Conservation (phyloP, 1,140 invertebrate species). For the Aphelenchoides avenae region DNA sequence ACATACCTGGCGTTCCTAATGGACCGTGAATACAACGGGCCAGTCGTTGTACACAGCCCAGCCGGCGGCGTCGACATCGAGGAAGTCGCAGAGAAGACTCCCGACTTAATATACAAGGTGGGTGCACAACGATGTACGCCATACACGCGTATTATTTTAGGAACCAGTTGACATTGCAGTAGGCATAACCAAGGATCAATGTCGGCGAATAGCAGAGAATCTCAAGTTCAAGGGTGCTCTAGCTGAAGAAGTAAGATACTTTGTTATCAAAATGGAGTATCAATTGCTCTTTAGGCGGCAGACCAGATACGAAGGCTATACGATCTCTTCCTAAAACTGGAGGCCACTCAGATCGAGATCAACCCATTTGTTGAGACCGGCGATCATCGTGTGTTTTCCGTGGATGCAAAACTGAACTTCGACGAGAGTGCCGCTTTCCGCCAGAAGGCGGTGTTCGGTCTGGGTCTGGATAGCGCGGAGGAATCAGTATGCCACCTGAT, state of each 20-base stretch:
- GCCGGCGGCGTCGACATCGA: constrained; percentile 95
- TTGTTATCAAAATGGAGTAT: constrained; percentile 7
- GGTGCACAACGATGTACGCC: constrained; percentile 35
- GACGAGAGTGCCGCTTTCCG: constrained; percentile 95
- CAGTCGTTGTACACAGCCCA: constrained; percentile 86
- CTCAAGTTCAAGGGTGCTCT: constrained; percentile 12
- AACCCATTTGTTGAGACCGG: constrained; percentile 94
- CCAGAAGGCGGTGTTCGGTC: constrained; percentile 79
- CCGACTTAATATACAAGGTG: constrained; percentile 76
- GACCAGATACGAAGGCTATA: constrained; percentile 84
- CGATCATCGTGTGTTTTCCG: constrained; percentile 81
- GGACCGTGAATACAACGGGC: constrained; percentile 73
- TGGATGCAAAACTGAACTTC: constrained; percentile 97
- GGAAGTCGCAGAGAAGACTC: constrained; percentile 84
- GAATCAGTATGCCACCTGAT: constrained; percentile 66
- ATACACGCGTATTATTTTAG: no score
- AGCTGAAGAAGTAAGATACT: neutral
- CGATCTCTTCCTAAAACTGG: constrained; percentile 83
- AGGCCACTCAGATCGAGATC: constrained; percentile 95
- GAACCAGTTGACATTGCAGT: constrained; percentile 76
- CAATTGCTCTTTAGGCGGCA: constrained; percentile 67
- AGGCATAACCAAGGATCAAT: constrained; percentile 73
- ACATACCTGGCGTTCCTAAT: constrained; percentile 95
- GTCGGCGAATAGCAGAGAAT: neutral
- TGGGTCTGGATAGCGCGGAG: constrained; percentile 75